These are phyloP conservation scores for Elgaria multicarinata DNA, from an alignment of 2,113 vertebrate genomes.

Conservation along the genomic window DNA sequence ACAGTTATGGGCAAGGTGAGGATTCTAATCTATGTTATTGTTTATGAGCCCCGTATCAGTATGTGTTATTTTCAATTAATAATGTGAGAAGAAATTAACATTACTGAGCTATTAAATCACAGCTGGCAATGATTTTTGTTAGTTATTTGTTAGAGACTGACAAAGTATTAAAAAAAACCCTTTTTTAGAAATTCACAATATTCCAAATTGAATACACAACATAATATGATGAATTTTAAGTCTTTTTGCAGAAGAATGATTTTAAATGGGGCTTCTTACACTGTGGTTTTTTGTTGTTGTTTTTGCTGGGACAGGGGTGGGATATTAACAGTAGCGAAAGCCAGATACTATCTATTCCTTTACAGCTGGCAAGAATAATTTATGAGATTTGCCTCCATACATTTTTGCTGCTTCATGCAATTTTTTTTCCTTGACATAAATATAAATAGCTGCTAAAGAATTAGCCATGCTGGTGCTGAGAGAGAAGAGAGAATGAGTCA, in stretches of 20 bases:
- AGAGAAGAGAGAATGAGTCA: conserved; percentile 62
- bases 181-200: conserved; percentile 10
- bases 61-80: background rate
- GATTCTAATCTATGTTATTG: background rate
- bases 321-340: conserved; percentile 74
- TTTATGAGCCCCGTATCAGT: background rate
- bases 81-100: background rate
- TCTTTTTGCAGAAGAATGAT: conserved; percentile 67
- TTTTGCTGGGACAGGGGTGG: conserved; percentile 37
- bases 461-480: conserved; percentile 43
- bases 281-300: too few relatives aligned
- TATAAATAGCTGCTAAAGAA: conserved; percentile 70
- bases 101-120: background rate
- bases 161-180: background rate
- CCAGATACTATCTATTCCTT: conserved; percentile 78
- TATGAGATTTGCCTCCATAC: conserved; percentile 73
- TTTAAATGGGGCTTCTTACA: conserved; percentile 74
- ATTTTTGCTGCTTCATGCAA: conserved; percentile 56
- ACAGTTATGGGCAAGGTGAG: background rate
- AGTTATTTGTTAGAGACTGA: background rate
- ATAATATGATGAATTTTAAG: conserved; percentile 26
- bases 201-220: conserved; percentile 8
- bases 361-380: conserved; percentile 79
- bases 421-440: conserved; percentile 62
- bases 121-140: background rate